Conservation (phyloP, 2,888 invertebrate genomes). For the Dolomedes plantarius region DNA sequence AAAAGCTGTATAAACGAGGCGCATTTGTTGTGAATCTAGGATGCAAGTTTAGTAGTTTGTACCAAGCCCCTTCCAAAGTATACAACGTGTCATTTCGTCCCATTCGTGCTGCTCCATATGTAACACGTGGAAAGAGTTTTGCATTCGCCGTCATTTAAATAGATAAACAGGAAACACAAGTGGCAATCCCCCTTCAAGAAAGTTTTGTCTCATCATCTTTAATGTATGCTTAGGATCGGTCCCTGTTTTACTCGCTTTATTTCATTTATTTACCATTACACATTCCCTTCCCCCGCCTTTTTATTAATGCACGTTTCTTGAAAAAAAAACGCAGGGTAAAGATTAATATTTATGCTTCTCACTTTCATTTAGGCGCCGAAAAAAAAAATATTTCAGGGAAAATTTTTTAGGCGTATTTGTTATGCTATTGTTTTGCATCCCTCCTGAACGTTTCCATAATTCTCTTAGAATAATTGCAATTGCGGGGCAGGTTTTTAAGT, state of each 20-base stretch:
- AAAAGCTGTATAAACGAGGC: no score
- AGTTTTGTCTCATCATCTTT: slow-evolving; percentile 36
- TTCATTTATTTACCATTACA: slow-evolving; percentile 42
- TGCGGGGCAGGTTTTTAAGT: no score
- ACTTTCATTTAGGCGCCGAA: slow-evolving; percentile 44
- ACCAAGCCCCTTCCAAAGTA: background rate
- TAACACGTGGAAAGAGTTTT: slow-evolving; percentile 44
- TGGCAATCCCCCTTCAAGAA: background rate
- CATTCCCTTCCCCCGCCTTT: slow-evolving; percentile 1
- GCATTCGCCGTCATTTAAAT: slow-evolving; percentile 40
- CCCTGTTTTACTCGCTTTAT: slow-evolving; percentile 18
- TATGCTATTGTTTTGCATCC: background rate
- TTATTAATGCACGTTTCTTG: slow-evolving; percentile 41
- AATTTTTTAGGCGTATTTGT: background rate
- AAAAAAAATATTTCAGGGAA: background rate
- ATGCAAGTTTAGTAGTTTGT: background rate
- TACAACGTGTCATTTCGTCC: background rate
- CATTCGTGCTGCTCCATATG: slow-evolving; percentile 27
- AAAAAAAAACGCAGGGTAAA: slow-evolving; percentile 20
- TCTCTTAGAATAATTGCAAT: background rate
- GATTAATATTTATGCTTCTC: slow-evolving; percentile 64
- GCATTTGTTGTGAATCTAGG: no score
- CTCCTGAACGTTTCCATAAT: background rate
- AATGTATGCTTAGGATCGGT: slow-evolving; percentile 35
- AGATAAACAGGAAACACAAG: background rate